Base-by-base conservation (phyloP, 2,888 invertebrate genomes). In the Anarsia innoxiella region DNA sequence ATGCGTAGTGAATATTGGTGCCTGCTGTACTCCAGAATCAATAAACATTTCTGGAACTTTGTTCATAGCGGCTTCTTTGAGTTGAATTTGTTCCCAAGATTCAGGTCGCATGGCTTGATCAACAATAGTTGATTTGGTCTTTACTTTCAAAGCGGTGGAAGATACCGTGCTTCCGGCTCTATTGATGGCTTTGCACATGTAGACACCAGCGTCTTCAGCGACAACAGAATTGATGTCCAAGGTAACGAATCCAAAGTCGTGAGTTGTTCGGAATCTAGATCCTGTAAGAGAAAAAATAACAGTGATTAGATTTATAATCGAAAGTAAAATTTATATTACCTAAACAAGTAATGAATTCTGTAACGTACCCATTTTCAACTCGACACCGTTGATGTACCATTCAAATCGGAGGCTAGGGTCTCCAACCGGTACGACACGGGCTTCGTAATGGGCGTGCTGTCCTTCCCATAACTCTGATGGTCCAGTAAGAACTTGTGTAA, bases 331-430 rank as follows among this genome's bases (percentile, higher is more conserved):
- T 9, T 25, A 2, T 9, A 9, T 4, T n/a, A 25, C 8, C 4
- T 9, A 4, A 25, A 25, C n/a, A 25, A 25, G 12, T 8, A 28
- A 3, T 28, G 9, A 12, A 26, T 5, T 26, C 10, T 11, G 5
- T n/a, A 33, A 58, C 86, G 68, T 78, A 89, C 96, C 96, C 90
- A 95, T 91, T 80, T 95, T 93, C 31, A 98, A 87, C 75, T 96
- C 96, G 3, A 95, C 91, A 36, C 96, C 97, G 67, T 98, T 97
- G 48, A 96, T 92, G 75, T 92, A 97, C 98, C 98, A 98, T 80
- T 97, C 95, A 58, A 96, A 96, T 56, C 93, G 89, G 59, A 98
- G 87, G 51, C 91, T 94, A 2, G 97, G 91, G 76, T 99, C 99
- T 4, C 97, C 97, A 38, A 97, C 94, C 6, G 96, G 96, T 26